Evolutionary conservation across 2,797 vertebrate genomes (phyloP), one percentile per base, ranked within the genome.

Genomic region (Chelonia mydas): DNA sequence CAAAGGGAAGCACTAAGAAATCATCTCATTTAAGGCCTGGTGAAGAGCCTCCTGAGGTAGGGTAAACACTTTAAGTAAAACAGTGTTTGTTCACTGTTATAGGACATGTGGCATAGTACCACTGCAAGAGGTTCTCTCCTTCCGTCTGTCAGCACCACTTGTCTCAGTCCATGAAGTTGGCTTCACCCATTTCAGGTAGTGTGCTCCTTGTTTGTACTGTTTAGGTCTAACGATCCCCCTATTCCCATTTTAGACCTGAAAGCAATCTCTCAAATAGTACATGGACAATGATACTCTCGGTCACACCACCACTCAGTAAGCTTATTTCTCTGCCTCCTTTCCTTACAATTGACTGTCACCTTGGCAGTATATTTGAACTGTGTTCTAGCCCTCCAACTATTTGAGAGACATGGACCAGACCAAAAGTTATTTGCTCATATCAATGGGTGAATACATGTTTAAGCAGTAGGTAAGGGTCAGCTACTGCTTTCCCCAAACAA

Each of bases 381-480:
- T 6, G 5, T 90, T 89, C 85, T 90, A 84, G 10, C 33, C 93
- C 77, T 55, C 53, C 61, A 88, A 45, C 33, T 80, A 28, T 93
- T 81, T 78, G 65, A 88, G 77, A 74, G 74, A 82, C 4, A 1
- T 2, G 5, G 25, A 82, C 50, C 2, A 9, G 37, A 83, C 15
- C 81, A 92, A 57, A 87, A 94, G 15, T 41, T 84, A 41, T 55
- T 80, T 95, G 83, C 80, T 94, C 68, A 81, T 55, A 51, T 82
- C 79, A 88, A 90, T 61, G 5, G 61, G 2, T 7, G 53, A 27
- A 80, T n/a, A 86, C 1, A 2, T 28, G 19, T 1, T 16, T 54
- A 72, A 72, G 45, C 68, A 93, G 47, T 77, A 94, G n/a, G 23
- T 33, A 86, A 61, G 78, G 17, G 8, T 5, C 84, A n/a, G 68